Base-by-base conservation (phyloP, 1,140 invertebrate species). In the Paralvinella palmiformis region DNA sequence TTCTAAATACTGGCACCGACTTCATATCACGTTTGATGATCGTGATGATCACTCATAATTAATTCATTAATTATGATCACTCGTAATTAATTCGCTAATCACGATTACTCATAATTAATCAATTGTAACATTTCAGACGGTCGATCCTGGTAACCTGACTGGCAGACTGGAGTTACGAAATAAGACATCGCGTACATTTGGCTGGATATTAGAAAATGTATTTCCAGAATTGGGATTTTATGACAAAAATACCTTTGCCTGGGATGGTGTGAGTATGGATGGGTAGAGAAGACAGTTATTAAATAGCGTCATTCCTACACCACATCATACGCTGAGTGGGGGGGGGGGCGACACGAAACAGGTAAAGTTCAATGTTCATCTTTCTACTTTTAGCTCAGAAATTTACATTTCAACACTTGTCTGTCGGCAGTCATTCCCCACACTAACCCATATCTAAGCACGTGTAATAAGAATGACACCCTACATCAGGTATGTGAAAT, bases 221-320 rank as follows among this genome's bases (percentile, higher is more conserved):
- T 63, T 33, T 57, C 62, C 62, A 27, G 62, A 63, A 58, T n/a
- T 63, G 27, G 62, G 62, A n/a, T 20, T 55, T 37, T 52, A 50
- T 5, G 62, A 36, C 37, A 48, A 37, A 27, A 33, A 63, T 35
- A 55, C 29, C 2, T 57, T 63, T 15, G 62, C 62, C 2, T 55
- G 4, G n/a, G 62, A 36, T 13, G 29, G 48, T n/a, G 62, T 63
- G 27, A 56, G 52, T 56, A 58, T 13, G 50, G 10, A 7, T 53
- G 10, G 37, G n/a, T 41, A 10, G 37, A 41, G 37, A 41, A 10
- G 37, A 10, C 37, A 10, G 37, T 41, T 41, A 10, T 10, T 10
- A 10, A 41, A n/a, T 41, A 10, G 10, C 37, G 37, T 10, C 37
- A n/a, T 41, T 41, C 37, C 37, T 10, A 41, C 37, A 41, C 37